These are phyloP conservation scores for Diaprepes abbreviatus DNA, from an alignment of 2,888 invertebrate genomes.

Conservation along the genomic window DNA sequence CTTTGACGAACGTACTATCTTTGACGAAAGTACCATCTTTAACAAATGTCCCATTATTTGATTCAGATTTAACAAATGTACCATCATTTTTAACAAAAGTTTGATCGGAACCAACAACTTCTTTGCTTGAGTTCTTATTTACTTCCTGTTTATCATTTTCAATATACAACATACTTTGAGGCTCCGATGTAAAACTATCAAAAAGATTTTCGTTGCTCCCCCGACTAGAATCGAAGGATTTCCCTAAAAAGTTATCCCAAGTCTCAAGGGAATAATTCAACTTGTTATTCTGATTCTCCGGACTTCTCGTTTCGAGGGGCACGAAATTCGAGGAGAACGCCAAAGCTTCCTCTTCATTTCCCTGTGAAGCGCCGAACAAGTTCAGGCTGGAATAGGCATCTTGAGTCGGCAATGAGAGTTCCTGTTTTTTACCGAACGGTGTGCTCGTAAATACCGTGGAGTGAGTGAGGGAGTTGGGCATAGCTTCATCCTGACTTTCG, in stretches of 20 bases:
- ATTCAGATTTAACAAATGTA: conserved; percentile 2
- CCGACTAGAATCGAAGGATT: conserved; percentile 62
- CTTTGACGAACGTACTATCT: conserved; percentile 15
- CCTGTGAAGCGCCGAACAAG: conserved; percentile 46
- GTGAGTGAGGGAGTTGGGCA: conserved; percentile 62
- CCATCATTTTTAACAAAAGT: conserved; percentile 17
- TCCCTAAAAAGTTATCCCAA: conserved; percentile 67
- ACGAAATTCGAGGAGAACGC: conserved; percentile 44
- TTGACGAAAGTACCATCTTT: conserved; percentile 40
- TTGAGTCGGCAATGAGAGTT: conserved; percentile 42
- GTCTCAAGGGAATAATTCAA: conserved; percentile 66
- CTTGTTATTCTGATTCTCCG: conserved; percentile 37
- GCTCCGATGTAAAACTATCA: conserved; percentile 62
- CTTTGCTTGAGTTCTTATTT: conserved; percentile 22
- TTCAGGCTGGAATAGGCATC: conserved; percentile 53
- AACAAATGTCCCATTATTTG: conserved; percentile 14
- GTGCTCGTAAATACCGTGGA: conserved; percentile 58
- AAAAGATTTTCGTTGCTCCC: conserved; percentile 57
- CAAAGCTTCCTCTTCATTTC: conserved; percentile 48
- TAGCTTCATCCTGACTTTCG: conserved; percentile 58
- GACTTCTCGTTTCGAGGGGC: conserved; percentile 14
- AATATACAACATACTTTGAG: conserved; percentile 61
- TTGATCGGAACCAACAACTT: conserved; percentile 34
- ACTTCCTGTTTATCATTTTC: conserved; percentile 51
- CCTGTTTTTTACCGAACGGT: conserved; percentile 54